A percentile compares a stretch with the other conserved stretches of the same genome.
These are phyloP conservation scores for Dryobotodes eremita DNA, from an alignment of 2,888 invertebrate species.

Conservation along the genomic window DNA sequence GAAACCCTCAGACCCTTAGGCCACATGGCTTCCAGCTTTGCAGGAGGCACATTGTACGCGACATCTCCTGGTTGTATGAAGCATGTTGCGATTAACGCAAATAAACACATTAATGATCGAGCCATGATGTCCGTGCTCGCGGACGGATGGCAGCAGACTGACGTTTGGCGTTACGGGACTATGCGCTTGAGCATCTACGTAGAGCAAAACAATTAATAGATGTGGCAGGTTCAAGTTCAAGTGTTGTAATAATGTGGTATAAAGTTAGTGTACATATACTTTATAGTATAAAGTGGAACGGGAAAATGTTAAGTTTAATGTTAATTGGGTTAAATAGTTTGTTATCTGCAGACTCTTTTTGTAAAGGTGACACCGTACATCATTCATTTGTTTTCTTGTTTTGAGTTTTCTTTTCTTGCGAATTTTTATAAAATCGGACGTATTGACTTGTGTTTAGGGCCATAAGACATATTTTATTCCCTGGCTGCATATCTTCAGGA, in stretches of 20 bases:
- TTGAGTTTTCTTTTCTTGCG: too few relatives aligned
- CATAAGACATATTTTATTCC: background rate
- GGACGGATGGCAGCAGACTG: constrained; percentile 72
- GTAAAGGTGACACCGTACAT: too few relatives aligned
- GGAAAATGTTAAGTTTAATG: background rate
- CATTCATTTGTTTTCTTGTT: too few relatives aligned
- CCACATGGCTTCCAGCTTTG: constrained; percentile 90
- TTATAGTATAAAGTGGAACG: background rate
- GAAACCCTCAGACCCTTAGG: constrained; percentile 92
- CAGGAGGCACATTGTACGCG: constrained; percentile 86
- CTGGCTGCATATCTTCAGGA: background rate
- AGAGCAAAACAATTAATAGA: constrained; percentile 44
- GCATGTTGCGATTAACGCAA: constrained; percentile 67
- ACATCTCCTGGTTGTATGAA: constrained; percentile 62
- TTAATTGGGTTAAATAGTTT: background rate
- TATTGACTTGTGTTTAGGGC: too few relatives aligned
- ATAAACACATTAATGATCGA: constrained; percentile 60
- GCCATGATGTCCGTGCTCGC: constrained; percentile 74
- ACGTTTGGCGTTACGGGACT: constrained; percentile 13
- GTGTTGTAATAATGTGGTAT: background rate
- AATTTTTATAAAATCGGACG: too few relatives aligned
- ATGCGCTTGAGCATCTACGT: constrained; percentile 70
- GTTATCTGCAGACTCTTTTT: background rate
- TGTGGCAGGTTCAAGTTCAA: constrained; percentile 15
- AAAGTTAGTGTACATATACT: background rate